phyloP scores from a whole-genome alignment of 2,113 vertebrate species.

The Mohoua ochrocephala region DNA sequence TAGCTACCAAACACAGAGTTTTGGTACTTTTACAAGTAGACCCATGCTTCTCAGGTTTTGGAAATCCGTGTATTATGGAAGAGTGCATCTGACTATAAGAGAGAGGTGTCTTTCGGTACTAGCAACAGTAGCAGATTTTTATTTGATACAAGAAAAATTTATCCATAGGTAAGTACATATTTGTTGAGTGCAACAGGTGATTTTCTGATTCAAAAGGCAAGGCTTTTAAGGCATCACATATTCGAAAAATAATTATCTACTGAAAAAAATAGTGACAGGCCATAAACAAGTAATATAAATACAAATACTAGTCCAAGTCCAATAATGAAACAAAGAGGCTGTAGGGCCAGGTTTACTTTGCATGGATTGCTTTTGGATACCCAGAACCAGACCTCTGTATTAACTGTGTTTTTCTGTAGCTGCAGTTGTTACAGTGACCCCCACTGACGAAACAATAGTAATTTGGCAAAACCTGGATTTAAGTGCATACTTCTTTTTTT shows the following conservation, averaged over 20 bases:
- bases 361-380: neutral
- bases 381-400: neutral
- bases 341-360: neutral
- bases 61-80: neutral
- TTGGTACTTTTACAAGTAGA: neutral
- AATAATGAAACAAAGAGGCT: neutral
- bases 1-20: neutral
- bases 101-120: neutral
- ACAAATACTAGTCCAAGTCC: neutral
- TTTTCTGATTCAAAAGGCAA: neutral
- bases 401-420: neutral
- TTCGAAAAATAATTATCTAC: neutral
- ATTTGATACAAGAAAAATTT: neutral
- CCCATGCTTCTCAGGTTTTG: neutral
- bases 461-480: neutral
- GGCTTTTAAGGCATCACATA: neutral
- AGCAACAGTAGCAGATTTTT: neutral
- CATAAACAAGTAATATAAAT: neutral
- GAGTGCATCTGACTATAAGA: neutral
- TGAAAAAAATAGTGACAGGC: neutral
- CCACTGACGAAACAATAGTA: neutral
- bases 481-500: neutral
- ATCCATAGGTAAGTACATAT: neutral
- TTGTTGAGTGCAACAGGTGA: neutral
- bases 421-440: neutral